Conservation (phyloP, 2,888 invertebrate genomes). For the Drosophila stalkeri region DNA sequence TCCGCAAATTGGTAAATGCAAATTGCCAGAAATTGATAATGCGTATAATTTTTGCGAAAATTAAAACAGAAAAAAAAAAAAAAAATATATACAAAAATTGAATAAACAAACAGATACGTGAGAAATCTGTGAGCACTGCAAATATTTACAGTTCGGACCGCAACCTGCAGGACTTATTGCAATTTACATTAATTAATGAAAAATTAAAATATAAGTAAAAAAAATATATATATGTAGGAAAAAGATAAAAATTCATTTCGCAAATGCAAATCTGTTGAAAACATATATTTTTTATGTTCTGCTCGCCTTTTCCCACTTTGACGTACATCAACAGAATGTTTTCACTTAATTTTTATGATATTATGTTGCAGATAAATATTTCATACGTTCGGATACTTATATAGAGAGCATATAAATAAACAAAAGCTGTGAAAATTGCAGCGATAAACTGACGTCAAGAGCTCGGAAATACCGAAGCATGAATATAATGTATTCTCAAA, state of each 20-base stretch:
- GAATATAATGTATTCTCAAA: constrained; percentile 1
- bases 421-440: constrained; percentile 14
- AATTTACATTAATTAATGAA: constrained; percentile 50
- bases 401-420: constrained; percentile 5
- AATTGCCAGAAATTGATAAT: constrained; percentile 50
- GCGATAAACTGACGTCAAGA: constrained; percentile 29
- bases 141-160: constrained; percentile 26
- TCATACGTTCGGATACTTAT: constrained; percentile 1
- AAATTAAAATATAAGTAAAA: constrained; percentile 19
- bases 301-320: constrained; percentile 9
- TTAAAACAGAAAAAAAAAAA: not conserved
- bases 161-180: constrained; percentile 16
- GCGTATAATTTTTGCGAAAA: constrained; percentile 48
- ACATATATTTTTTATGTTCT: constrained; percentile 1
- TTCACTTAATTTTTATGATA: constrained; percentile 48
- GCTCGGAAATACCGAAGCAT: not conserved
- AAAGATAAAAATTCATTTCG: constrained; percentile 14
- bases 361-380: constrained; percentile 28
- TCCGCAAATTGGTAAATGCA: constrained; percentile 64
- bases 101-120: not conserved
- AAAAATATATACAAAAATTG: not conserved
- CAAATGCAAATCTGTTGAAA: constrained; percentile 39
- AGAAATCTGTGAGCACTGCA: constrained; percentile 33
- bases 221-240: not conserved
- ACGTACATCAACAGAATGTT: constrained; percentile 41